Base-by-base conservation (phyloP, 2,113 vertebrate genomes). In the Noturus placidus region DNA sequence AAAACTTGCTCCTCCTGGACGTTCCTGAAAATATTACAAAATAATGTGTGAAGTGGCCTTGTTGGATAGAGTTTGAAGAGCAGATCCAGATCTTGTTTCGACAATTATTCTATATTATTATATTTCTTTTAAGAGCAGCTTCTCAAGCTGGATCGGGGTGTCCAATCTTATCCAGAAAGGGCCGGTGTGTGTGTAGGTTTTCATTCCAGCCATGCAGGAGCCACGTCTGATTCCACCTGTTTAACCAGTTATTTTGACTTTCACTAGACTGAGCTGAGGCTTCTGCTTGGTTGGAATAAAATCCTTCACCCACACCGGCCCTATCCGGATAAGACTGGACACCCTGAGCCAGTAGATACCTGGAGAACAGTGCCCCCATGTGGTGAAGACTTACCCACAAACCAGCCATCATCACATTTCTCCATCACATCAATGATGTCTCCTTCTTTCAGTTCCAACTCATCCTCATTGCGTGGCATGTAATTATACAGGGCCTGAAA, bases 401-500 rank as follows among this genome's bases (percentile, higher is more conserved):
- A 98, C 97, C 97, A 98, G 85, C 97, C 97, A 88, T 98, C 97
- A 88, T 97, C 97, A 92, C 97, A 98, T 87, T 97, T 97, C 89
- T 98, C 97, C 97, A 97, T 97, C 91, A 98, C 96, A 87, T 98
- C 97, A 86, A 98, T 95, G 91, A 97, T 87, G 83, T 98, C 97
- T 42, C 96, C 96, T 92, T 97, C 97, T 92, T 94, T 96, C 88
- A 98, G 96, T 83, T 98, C 97, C 94, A 98, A 91, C 92, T 98
- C 97, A 89, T 98, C 97, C 93, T 97, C 96, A 0, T 98, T 98
- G 91, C 96, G 95, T 89, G 97, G 97, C 87, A 93, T 95, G 93
- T 97, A 98, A 94, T 96, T 97, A 94, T 97, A 98, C 89, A 97
- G 93, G 88, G 96, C 97, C 95, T 97, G 96, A 95, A 96, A 98